These are phyloP conservation scores for Cephalopterus ornatus DNA, from an alignment of 2,113 vertebrate species.

Conservation along the genomic window DNA sequence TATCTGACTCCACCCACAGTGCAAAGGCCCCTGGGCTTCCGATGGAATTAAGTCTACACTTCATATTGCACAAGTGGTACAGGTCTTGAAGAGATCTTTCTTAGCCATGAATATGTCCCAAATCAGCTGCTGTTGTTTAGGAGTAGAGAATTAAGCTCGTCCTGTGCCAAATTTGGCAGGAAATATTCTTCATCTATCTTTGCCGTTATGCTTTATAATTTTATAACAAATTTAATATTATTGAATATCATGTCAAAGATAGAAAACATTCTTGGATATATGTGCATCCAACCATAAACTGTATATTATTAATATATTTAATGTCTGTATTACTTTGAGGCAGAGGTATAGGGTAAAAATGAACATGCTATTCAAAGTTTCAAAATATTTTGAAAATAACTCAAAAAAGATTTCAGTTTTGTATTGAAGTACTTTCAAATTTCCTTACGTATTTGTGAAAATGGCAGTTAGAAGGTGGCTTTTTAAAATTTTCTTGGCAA, in stretches of 20 bases:
- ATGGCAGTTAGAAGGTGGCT: not conserved
- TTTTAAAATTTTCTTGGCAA: constrained; percentile 10
- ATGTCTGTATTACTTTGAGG: not conserved
- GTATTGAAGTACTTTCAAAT: not conserved
- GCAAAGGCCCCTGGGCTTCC: not conserved
- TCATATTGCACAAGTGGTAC: not conserved
- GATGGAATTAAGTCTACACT: not conserved
- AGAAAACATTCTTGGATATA: not conserved
- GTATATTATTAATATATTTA: not conserved
- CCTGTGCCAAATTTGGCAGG: not conserved
- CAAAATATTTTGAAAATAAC: not conserved
- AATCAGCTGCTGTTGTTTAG: not conserved
- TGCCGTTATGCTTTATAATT: not conserved
- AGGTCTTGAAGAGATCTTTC: not conserved
- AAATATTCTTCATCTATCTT: not conserved
- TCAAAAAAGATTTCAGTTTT: not conserved
- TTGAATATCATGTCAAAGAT: not conserved
- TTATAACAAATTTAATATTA: not conserved
- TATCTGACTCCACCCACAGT: not conserved
- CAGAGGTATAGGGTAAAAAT: not conserved
- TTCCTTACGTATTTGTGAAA: constrained; percentile 1
- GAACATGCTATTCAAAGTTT: not conserved
- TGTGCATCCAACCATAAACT: not conserved
- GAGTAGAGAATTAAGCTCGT: not conserved
- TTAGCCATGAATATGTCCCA: not conserved